These are phyloP conservation scores for Parotia lawesii DNA, from an alignment of 2,113 vertebrate species.

Conservation along the genomic window DNA sequence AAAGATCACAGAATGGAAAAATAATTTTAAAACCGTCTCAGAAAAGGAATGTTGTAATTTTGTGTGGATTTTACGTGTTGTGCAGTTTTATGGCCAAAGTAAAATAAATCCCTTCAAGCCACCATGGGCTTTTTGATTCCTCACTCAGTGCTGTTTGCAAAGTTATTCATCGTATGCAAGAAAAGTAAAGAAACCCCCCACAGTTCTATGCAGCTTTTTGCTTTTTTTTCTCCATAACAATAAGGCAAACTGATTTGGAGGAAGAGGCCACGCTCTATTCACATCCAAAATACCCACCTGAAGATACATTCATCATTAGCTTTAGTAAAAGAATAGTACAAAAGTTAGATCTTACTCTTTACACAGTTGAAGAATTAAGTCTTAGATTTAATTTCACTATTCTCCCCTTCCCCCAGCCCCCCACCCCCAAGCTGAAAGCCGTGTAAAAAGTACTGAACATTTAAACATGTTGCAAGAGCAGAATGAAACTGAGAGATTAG, in stretches of 20 bases:
- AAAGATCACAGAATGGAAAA: slow-evolving; percentile 1
- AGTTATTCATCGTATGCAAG: not conserved
- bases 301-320: slow-evolving; percentile 56
- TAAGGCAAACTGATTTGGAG: slow-evolving; percentile 53
- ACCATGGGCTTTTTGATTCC: not conserved
- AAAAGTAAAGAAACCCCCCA: not conserved
- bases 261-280: slow-evolving; percentile 54
- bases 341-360: slow-evolving; percentile 60
- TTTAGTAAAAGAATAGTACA: slow-evolving; percentile 62
- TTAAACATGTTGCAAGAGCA: slow-evolving; percentile 38
- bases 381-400: slow-evolving; percentile 21
- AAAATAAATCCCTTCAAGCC: slow-evolving; percentile 11
- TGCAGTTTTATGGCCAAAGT: not conserved
- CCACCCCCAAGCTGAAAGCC: slow-evolving; percentile 11
- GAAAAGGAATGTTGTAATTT: slow-evolving; percentile 13
- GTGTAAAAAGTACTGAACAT: slow-evolving; percentile 52
- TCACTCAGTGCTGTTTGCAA: not conserved
- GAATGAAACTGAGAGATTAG: slow-evolving; percentile 3
- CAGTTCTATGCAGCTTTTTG: slow-evolving; percentile 33
- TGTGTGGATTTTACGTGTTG: not conserved
- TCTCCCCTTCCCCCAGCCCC: not conserved
- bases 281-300: slow-evolving; percentile 53
- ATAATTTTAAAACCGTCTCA: not conserved
- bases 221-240: not conserved
- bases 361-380: slow-evolving; percentile 51